Conservation (phyloP, 2,888 invertebrate genomes). For the Trachelus tabidus region DNA sequence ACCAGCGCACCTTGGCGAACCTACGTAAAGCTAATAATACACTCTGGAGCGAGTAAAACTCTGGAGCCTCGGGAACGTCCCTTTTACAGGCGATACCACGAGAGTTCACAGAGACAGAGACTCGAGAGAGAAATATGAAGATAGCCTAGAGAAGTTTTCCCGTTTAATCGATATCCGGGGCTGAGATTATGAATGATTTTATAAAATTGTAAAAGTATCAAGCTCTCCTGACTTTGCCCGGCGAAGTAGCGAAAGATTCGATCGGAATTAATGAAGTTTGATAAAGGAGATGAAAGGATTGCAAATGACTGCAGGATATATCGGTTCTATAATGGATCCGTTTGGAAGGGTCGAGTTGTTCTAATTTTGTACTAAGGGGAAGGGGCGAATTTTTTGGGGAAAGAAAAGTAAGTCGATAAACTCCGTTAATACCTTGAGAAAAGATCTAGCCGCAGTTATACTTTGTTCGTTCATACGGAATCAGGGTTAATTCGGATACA, state of each 20-base stretch:
- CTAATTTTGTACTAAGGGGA: not conserved
- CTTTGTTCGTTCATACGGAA: not conserved
- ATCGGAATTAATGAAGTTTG: conserved; percentile 2
- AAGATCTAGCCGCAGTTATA: not conserved
- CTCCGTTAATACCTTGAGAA: not conserved
- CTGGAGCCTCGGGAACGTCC: not conserved
- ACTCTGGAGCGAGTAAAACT: conserved; percentile 13
- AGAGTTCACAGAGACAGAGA: not conserved
- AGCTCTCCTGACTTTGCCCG: not conserved
- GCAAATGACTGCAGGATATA: not conserved
- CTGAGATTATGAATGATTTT: not conserved
- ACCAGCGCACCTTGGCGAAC: conserved; percentile 18
- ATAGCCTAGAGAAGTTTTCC: not conserved
- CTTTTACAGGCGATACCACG: not conserved
- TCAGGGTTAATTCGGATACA: not conserved
- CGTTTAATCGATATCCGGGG: not conserved
- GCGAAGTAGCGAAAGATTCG: not conserved
- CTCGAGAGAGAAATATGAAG: not conserved
- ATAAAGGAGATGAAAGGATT: not conserved
- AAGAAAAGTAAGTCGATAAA: not conserved
- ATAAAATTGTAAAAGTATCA: not conserved
- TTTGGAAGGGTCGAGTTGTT: not conserved
- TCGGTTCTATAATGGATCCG: not conserved
- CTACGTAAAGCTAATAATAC: conserved; percentile 28
- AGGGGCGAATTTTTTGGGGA: not conserved